Base-by-base conservation (phyloP, 1,140 invertebrate genomes). In the Marisa cornuarietis region DNA sequence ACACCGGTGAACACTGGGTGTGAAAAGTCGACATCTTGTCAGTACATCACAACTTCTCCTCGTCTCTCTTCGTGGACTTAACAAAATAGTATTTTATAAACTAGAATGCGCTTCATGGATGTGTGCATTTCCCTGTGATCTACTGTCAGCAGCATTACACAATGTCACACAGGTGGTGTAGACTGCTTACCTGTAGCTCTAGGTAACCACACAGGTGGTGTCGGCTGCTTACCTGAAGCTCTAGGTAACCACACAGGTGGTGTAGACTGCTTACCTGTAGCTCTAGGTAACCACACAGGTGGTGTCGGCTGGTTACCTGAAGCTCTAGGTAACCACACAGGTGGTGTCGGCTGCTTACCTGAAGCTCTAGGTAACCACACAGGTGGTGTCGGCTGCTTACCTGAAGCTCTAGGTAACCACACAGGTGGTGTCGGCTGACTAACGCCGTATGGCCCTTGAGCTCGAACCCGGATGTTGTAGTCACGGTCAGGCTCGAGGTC, bases 361-460 rank as follows among this genome's bases (percentile, higher is more conserved):
- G 80, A 83, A 54, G 88, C 87, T 80, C 87, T 86, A 10, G 86
- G 87, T 61, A 89, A 77, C 85, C 86, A 88, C 8, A 89, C 78
- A 49, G 88, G 80, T 62, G 85, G 83, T 16, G 88, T 86, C 1
- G 88, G 87, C 72, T 87, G 87, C 83, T 65, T 81, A 89, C 88
- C 82, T 84, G 80, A 83, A 54, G 88, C 88, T 80, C 87, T 86
- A 10, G 86, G 87, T 65, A 89, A 79, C 85, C 86, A 88, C 8
- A 89, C 78, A 49, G 88, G 80, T 62, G 85, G 83, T 16, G 88
- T 86, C 1, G 88, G 87, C 71, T 87, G 87, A 80, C 88, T 89
- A 62, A 87, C 74, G 16, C 88, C 88, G 76, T 86, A 88, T 42
- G 88, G 84, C 71, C 86, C 88, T 75, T 90, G 87, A n/a, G 88